A percentile compares a stretch with the other conserved stretches of the same genome.
These are phyloP conservation scores for Diabrotica balteata DNA, from an alignment of 2,888 invertebrate species.

Conservation along the genomic window DNA sequence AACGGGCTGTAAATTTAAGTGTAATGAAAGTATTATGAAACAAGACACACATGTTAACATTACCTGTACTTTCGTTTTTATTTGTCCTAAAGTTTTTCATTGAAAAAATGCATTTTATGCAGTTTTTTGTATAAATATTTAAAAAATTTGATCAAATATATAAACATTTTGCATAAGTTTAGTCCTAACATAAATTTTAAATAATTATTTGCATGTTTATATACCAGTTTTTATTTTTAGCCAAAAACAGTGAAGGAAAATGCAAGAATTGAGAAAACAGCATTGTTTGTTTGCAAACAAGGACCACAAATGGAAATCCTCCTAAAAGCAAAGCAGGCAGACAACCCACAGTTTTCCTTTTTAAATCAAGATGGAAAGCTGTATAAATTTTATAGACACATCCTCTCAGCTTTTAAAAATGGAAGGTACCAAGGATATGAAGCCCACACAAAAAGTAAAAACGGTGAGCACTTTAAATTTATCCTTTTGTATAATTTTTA, in stretches of 20 bases:
- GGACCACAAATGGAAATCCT: constrained; percentile 99
- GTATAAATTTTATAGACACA: constrained; percentile 88
- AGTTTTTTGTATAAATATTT: background rate
- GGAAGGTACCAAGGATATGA: constrained; percentile 71
- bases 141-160: background rate
- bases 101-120: too few relatives aligned
- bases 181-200: background rate
- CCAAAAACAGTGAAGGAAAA: constrained; percentile 88
- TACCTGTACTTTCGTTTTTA: too few relatives aligned
- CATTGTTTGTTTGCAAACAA: constrained; percentile 85
- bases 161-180: constrained; percentile 2
- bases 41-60: too few relatives aligned
- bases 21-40: too few relatives aligned
- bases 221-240: constrained; percentile 60
- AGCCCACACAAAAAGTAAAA: constrained; percentile 42
- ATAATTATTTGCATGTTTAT: constrained; percentile 1
- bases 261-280: constrained; percentile 94
- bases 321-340: constrained; percentile 94
- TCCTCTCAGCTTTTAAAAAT: constrained; percentile 73
- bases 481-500: too few relatives aligned
- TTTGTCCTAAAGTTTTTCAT: too few relatives aligned
- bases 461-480: constrained; percentile 53
- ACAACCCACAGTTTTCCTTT: constrained; percentile 93
- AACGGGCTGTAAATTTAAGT: too few relatives aligned
- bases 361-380: constrained; percentile 84